Percentiles rank a stretch among this genome's conserved stretches.
phyloP scores from a whole-genome alignment of 2,888 invertebrate species.

The Chaetogeoica ovagalla region DNA sequence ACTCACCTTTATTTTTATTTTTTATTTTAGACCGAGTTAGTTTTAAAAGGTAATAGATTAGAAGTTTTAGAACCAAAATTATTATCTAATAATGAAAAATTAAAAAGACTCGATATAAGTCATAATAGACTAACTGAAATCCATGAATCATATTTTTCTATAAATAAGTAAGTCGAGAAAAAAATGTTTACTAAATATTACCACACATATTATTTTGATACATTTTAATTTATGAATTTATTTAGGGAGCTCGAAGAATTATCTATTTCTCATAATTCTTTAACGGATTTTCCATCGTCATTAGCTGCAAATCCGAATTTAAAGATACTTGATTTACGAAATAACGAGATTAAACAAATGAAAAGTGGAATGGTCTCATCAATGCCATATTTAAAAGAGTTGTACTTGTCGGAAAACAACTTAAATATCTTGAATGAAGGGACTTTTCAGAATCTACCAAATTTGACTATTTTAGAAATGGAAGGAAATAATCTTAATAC shows the following conservation, averaged over 20 bases:
- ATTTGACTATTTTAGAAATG: slow-evolving; percentile 74
- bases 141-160: slow-evolving; percentile 67
- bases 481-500: slow-evolving; percentile 79
- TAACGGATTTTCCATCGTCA: slow-evolving; percentile 73
- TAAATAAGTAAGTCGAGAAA: slow-evolving; percentile 59
- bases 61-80: slow-evolving; percentile 71
- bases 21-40: slow-evolving; percentile 63
- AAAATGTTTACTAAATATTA: background rate
- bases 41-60: slow-evolving; percentile 76
- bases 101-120: slow-evolving; percentile 74
- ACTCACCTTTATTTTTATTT: background rate
- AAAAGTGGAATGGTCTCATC: slow-evolving; percentile 72
- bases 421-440: slow-evolving; percentile 72
- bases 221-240: slow-evolving; percentile 55
- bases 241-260: slow-evolving; percentile 72
- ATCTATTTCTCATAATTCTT: slow-evolving; percentile 76
- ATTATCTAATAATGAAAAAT: slow-evolving; percentile 68
- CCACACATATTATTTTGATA: background rate
- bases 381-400: slow-evolving; percentile 70
- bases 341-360: slow-evolving; percentile 73
- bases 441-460: slow-evolving; percentile 72
- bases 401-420: slow-evolving; percentile 76
- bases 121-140: slow-evolving; percentile 74
- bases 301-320: slow-evolving; percentile 71
- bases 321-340: slow-evolving; percentile 75